These are phyloP conservation scores for Pollachius pollachius DNA, from an alignment of 2,113 vertebrate species.

Conservation along the genomic window DNA sequence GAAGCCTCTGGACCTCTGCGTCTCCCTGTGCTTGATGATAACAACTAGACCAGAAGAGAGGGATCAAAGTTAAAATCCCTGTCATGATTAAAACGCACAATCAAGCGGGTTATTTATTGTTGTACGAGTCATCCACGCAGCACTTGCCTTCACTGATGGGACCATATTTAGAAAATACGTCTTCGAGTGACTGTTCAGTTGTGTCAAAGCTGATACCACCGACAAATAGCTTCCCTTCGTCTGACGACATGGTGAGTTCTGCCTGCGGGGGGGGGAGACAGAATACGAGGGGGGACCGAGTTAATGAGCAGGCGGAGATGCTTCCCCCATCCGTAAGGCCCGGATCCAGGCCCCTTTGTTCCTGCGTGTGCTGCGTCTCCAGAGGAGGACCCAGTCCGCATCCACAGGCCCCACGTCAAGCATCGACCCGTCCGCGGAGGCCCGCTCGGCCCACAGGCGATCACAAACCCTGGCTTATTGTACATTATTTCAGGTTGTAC, in stretches of 20 bases:
- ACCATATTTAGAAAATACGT: slow-evolving; percentile 83
- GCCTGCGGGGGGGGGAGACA: neutral
- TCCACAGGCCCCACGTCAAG: neutral
- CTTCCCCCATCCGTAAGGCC: neutral
- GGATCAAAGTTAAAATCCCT: neutral
- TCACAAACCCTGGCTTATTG: too few species aligned
- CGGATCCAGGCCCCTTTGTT: slow-evolving; percentile 13
- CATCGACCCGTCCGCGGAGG: too few species aligned
- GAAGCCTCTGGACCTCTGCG: slow-evolving; percentile 81
- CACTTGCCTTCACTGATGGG: slow-evolving; percentile 78
- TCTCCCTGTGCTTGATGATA: slow-evolving; percentile 84
- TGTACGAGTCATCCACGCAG: neutral
- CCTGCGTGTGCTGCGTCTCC: neutral
- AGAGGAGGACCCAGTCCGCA: neutral
- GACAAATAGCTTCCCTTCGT: slow-evolving; percentile 82
- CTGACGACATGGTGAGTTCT: slow-evolving; percentile 66
- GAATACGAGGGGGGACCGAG: neutral
- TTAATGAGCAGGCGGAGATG: neutral
- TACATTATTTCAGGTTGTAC: too few species aligned
- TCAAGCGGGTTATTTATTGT: neutral
- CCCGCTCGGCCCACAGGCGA: too few species aligned
- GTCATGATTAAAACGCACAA: neutral
- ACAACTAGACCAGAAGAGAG: slow-evolving; percentile 65
- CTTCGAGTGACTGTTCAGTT: slow-evolving; percentile 80
- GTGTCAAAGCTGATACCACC: slow-evolving; percentile 84